Percentiles rank a stretch among this genome's conserved stretches.
Conservation (phyloP, 2,888 invertebrate species). For the Corythucha ciliata region DNA sequence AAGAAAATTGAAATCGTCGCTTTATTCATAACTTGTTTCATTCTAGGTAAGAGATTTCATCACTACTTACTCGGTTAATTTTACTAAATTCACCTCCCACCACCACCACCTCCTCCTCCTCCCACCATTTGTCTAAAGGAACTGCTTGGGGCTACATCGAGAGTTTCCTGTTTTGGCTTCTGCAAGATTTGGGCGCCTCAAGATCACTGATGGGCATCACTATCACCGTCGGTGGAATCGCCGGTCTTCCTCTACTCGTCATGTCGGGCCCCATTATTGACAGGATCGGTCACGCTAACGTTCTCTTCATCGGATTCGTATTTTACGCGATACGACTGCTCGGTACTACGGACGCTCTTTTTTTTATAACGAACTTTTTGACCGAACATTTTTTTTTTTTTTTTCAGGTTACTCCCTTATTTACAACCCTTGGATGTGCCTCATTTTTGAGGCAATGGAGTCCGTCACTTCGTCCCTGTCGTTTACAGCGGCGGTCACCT, state of each 20-base stretch:
- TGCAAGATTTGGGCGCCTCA: constrained; percentile 66
- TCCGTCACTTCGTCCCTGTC: constrained; percentile 65
- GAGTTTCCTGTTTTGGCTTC: constrained; percentile 69
- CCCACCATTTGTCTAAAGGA: constrained; percentile 49
- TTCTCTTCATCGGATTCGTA: constrained; percentile 64
- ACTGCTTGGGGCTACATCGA: constrained; percentile 77
- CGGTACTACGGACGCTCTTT: constrained; percentile 44
- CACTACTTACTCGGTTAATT: not conserved
- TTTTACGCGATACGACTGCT: constrained; percentile 63
- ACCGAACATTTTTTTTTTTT: not conserved
- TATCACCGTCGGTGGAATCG: constrained; percentile 65
- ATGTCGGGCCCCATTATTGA: constrained; percentile 67
- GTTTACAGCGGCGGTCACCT: constrained; percentile 68
- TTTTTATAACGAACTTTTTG: not conserved
- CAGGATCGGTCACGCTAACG: constrained; percentile 64
- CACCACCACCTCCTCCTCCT: not conserved
- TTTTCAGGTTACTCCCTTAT: constrained; percentile 59
- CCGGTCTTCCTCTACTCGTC: constrained; percentile 64
- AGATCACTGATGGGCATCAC: constrained; percentile 70
- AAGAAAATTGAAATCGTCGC: constrained; percentile 61
- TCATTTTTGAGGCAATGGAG: constrained; percentile 67
- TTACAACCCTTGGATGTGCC: constrained; percentile 64
- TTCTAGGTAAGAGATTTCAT: constrained; percentile 51
- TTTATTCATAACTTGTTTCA: constrained; percentile 60
- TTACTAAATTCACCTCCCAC: not conserved